A percentile compares a stretch with the other conserved stretches of the same genome.
Evolutionary conservation across 1,140 invertebrate species (phyloP).

Genomic region (Drosophila varians): DNA sequence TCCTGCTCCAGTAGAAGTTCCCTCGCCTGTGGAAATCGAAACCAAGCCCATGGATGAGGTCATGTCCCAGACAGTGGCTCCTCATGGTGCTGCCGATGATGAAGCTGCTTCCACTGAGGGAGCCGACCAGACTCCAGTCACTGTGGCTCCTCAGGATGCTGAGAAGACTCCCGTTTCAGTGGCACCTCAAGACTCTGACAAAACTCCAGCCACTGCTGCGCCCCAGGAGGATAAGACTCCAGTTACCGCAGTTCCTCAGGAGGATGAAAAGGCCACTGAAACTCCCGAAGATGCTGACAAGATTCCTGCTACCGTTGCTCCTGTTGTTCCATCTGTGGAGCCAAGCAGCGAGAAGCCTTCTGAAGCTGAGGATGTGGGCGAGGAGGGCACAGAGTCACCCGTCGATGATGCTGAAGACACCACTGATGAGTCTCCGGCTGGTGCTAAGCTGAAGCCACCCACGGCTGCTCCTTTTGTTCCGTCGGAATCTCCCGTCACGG

Average conservation of each 20-base stretch:
- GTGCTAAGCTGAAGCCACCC: slow-evolving; percentile 46
- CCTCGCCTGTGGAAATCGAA: slow-evolving; percentile 47
- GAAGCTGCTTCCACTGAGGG: slow-evolving; percentile 30
- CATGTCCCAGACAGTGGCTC: slow-evolving; percentile 55
- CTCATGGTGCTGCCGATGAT: slow-evolving; percentile 32
- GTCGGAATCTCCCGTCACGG: slow-evolving; percentile 34
- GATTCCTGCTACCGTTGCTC: slow-evolving; percentile 36
- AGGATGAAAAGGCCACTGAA: slow-evolving; percentile 23
- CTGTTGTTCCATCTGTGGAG: slow-evolving; percentile 47
- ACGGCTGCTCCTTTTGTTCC: slow-evolving; percentile 20
- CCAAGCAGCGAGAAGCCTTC: slow-evolving; percentile 43
- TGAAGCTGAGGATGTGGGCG: slow-evolving; percentile 38
- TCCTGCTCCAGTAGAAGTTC: slow-evolving; percentile 31
- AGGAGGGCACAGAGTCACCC: slow-evolving; percentile 42
- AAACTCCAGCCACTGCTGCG: slow-evolving; percentile 26
- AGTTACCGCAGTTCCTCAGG: slow-evolving; percentile 25
- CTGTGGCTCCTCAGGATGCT: slow-evolving; percentile 40
- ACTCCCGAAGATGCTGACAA: slow-evolving; percentile 36
- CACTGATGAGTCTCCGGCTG: slow-evolving; percentile 39
- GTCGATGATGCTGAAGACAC: slow-evolving; percentile 35
- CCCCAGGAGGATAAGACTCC: slow-evolving; percentile 34
- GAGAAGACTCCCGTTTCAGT: slow-evolving; percentile 43
- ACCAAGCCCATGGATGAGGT: slow-evolving; percentile 60
- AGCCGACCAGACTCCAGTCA: slow-evolving; percentile 25
- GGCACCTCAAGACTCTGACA: slow-evolving; percentile 22